A percentile compares a stretch with the other conserved stretches of the same genome.
phyloP scores from a whole-genome alignment of 2,113 vertebrate genomes.

The Pyxicephalus adspersus region DNA sequence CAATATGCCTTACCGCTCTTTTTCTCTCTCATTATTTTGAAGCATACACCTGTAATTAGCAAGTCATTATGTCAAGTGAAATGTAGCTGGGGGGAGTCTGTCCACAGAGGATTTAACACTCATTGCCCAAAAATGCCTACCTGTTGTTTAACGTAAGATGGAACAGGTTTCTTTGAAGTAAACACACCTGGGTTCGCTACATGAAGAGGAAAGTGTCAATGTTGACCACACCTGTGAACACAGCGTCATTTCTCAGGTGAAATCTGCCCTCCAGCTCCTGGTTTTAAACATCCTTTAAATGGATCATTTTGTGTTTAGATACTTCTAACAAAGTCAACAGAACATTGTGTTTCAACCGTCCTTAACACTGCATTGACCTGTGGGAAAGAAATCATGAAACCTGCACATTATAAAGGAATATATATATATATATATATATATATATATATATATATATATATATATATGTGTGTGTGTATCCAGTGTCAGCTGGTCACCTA shows the following conservation, averaged over 20 bases:
- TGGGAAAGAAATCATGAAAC: neutral
- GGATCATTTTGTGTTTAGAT: neutral
- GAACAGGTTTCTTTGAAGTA: conserved; percentile 43
- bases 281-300: conserved; percentile 5
- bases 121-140: neutral
- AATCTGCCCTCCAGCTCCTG: conserved; percentile 10
- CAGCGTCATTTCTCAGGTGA: neutral
- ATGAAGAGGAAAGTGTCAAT: conserved; percentile 1
- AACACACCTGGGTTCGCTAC: conserved; percentile 20
- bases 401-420: neutral
- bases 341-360: neutral
- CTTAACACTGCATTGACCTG: neutral
- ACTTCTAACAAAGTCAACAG: neutral
- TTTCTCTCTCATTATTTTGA: neutral
- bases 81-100: neutral
- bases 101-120: neutral
- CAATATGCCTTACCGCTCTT: neutral
- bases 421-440: no score
- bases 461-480: no score
- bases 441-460: no score
- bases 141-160: neutral
- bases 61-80: neutral
- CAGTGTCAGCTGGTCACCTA: no score
- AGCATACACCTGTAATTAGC: conserved; percentile 3
- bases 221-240: conserved; percentile 20